Evolutionary conservation across 2,888 invertebrate genomes (phyloP), one percentile per base, ranked within the genome.

Genomic region (Harpagoxenus sublaevis): DNA sequence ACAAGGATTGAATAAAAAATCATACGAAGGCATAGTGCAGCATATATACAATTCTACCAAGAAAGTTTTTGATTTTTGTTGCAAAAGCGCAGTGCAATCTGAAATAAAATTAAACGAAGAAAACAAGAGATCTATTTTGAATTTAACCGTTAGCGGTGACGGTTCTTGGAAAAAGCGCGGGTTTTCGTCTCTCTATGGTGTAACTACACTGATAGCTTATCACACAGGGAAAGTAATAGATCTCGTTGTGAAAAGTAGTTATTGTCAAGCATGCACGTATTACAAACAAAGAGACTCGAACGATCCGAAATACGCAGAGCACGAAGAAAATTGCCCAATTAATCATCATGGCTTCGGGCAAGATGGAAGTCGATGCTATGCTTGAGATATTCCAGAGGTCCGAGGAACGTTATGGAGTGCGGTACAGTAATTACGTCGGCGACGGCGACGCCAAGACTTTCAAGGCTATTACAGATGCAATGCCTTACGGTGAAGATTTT

Each of bases 331-430:
- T 12, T 60, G 60, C 28, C 23, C 4, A 15, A 28, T 12, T 23
- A 60, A 60, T 12, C 31, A 60, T 60, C 12, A 3, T 15, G 60
- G 31, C 3, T 15, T n/a, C 60, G 12, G 60, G 31, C 10, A 60
- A 60, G 4, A 60, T 60, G 60, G 60, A 60, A 28, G 60, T 60
- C 28, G 60, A 60, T 10, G 28, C 60, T 28, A 60, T 60, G 60
- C 23, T 28, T 3, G 60, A 60, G 4, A 60, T 60, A 1, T 60
- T 60, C 12, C 60, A 60, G 15, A 60, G 60, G 3, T 60, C 60
- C 23, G 12, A 31, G 12, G 31, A 60, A 12, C 12, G 5, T 28
- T 60, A 23, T 28, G 28, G 12, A 31, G 60, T 60, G 10, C 3
- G 12, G 10, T 60, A 60, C 4, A 60, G 12, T 12, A 60, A 60